Percentiles rank a stretch among this genome's conserved stretches.
Conservation (phyloP, 2,888 invertebrate genomes). For the Acanthosepion lycidas region DNA sequence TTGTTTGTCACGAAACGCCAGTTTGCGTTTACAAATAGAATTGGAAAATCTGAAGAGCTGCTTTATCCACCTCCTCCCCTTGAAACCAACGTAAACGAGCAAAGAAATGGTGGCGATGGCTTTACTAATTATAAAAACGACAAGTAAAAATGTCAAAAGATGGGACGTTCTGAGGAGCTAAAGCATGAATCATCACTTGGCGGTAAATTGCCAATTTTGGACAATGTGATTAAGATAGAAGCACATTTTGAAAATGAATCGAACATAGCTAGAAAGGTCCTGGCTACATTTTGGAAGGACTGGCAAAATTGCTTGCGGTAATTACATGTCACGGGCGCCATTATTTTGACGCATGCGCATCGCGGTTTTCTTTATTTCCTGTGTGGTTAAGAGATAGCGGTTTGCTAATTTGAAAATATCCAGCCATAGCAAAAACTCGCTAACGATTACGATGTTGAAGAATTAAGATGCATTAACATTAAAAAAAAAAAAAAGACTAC, state of each 20-base stretch:
- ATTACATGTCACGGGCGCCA: not conserved
- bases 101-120: not conserved
- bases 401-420: too few relatives aligned
- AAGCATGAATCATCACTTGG: not conserved
- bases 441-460: too few relatives aligned
- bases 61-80: not conserved
- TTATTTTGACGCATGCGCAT: constrained; percentile 5
- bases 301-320: not conserved
- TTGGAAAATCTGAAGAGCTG: not conserved
- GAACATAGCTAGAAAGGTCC: not conserved
- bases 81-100: not conserved
- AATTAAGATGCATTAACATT: too few relatives aligned
- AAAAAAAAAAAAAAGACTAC: too few relatives aligned
- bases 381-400: not conserved
- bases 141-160: not conserved
- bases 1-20: not conserved
- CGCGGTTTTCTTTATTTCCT: not conserved
- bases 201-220: not conserved
- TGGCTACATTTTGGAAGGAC: not conserved
- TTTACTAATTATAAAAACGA: not conserved
- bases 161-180: not conserved
- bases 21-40: not conserved
- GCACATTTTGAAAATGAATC: not conserved
- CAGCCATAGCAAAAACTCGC: too few relatives aligned
- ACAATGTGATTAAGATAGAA: not conserved